Conservation (phyloP, 2,113 vertebrate genomes). For the Felis chaus region DNA sequence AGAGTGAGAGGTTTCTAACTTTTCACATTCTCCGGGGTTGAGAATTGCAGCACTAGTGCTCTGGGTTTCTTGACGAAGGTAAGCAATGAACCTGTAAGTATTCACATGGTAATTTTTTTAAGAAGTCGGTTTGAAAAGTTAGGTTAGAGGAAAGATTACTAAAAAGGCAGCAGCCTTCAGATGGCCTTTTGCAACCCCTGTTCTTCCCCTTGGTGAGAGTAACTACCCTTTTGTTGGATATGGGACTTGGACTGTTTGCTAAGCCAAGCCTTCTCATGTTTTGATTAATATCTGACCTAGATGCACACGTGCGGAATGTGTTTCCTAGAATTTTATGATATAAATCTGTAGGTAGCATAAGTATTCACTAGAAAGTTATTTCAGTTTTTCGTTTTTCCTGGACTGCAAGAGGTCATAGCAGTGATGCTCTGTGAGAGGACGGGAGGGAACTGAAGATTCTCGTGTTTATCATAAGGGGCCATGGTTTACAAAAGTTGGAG, state of each 20-base stretch:
- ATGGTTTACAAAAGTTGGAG: neutral
- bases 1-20: neutral
- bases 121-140: slow-evolving; percentile 43
- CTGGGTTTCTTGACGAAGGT: neutral
- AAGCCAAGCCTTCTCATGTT: slow-evolving; percentile 10
- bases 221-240: slow-evolving; percentile 36
- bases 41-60: slow-evolving; percentile 25
- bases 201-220: slow-evolving; percentile 12
- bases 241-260: neutral
- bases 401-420: neutral
- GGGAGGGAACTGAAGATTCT: neutral
- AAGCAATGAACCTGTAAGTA: slow-evolving; percentile 15
- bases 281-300: slow-evolving; percentile 40
- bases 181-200: slow-evolving; percentile 18
- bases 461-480: neutral
- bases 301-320: neutral
- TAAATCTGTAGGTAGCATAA: neutral
- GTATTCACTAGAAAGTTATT: neutral
- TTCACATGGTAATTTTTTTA: slow-evolving; percentile 15
- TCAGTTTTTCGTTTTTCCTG: neutral
- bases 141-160: neutral
- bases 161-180: neutral
- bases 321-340: slow-evolving; percentile 29
- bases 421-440: neutral
- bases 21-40: slow-evolving; percentile 2